Conservation (phyloP, 2,888 invertebrate species). For the Acleris literana region DNA sequence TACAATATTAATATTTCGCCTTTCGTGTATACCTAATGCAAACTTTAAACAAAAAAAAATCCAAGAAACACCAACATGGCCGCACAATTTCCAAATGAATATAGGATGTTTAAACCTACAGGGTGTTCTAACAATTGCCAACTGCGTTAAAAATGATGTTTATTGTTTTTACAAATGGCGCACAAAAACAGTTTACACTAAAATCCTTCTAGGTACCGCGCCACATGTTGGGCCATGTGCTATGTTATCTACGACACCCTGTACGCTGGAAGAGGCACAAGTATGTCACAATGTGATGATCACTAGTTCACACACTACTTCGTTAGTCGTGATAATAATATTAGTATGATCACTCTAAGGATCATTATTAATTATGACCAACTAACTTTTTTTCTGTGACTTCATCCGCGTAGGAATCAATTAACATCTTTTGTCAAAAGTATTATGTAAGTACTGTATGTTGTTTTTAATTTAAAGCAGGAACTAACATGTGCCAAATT, state of each 20-base stretch:
- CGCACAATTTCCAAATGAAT: neutral
- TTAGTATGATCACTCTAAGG: no score
- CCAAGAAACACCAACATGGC: neutral
- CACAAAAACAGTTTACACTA: conserved; percentile 30
- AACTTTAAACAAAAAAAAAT: neutral
- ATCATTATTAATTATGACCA: no score
- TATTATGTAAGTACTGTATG: no score
- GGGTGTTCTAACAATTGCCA: neutral
- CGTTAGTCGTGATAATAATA: neutral
- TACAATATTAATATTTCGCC: no score
- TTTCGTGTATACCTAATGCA: no score
- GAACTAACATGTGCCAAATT: no score
- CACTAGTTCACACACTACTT: neutral
- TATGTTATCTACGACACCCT: conserved; percentile 39
- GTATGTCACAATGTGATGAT: neutral
- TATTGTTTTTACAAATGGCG: conserved; percentile 17
- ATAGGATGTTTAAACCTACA: conserved; percentile 10
- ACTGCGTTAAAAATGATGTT: conserved; percentile 11
- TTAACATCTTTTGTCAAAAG: no score
- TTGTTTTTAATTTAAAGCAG: no score
- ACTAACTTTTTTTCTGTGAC: no score
- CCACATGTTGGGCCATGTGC: conserved; percentile 56
- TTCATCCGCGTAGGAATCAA: no score
- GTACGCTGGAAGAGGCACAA: conserved; percentile 15
- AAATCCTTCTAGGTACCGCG: conserved; percentile 19